phyloP scores from a whole-genome alignment of 2,113 vertebrate species.

The Rattus norvegicus region GRCr8 NC_086020.1:30549501-30550000 shows the following conservation, averaged over 20 bases:
- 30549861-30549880: neutral
- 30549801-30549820: neutral
- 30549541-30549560: no score
- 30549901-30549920: no score
- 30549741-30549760: neutral
- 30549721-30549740: neutral
- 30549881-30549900: no score
- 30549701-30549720: neutral
- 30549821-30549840: neutral
- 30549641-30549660: neutral
- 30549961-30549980: neutral
- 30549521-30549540: no score
- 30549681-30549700: conserved; percentile 25
- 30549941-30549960: neutral
- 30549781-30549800: neutral
- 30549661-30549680: neutral
- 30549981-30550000: neutral
- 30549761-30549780: conserved; percentile 9
- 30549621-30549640: neutral
- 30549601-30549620: neutral
- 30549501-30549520: no score
- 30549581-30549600: neutral
- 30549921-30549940: neutral
- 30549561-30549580: neutral
- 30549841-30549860: neutral